Conservation (phyloP, 2,797 vertebrate genomes). For the Apogon hyalosoma region DNA sequence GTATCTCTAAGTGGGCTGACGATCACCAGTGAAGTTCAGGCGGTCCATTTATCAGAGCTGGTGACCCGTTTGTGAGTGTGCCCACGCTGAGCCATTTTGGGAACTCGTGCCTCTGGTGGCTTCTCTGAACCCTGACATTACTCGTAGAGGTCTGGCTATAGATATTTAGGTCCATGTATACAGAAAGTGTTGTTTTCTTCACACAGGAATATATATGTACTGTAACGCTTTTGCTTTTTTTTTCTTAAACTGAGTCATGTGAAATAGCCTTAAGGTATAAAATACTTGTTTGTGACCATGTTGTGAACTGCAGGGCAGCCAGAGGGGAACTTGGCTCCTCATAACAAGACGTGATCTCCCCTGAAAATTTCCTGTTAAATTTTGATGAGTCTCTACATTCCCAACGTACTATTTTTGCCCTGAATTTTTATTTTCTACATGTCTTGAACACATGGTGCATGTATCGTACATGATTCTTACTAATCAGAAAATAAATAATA, state of each 20-base stretch:
- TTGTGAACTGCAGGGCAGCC: too few relatives aligned
- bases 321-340: too few relatives aligned
- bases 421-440: too few relatives aligned
- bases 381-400: too few relatives aligned
- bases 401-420: too few relatives aligned
- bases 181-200: background rate
- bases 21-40: constrained; percentile 2
- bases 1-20: constrained; percentile 23
- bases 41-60: background rate
- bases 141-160: background rate
- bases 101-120: background rate
- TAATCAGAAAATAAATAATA: too few relatives aligned
- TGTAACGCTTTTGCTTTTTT: background rate
- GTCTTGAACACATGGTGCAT: too few relatives aligned
- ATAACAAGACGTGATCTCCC: too few relatives aligned
- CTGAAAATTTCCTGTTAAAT: too few relatives aligned
- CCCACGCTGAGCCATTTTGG: constrained; percentile 12
- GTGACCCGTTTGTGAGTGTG: constrained; percentile 11
- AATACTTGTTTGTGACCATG: constrained; percentile 7
- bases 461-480: too few relatives aligned
- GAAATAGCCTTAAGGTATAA: constrained; percentile 31
- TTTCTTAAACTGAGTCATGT: background rate
- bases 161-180: constrained; percentile 12
- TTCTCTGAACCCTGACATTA: constrained; percentile 27
- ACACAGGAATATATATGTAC: constrained; percentile 1